Evolutionary conservation across 2,797 vertebrate species (phyloP), one percentile per base, ranked within the genome.

Genomic region (Stomatorhinus walkeri): DNA sequence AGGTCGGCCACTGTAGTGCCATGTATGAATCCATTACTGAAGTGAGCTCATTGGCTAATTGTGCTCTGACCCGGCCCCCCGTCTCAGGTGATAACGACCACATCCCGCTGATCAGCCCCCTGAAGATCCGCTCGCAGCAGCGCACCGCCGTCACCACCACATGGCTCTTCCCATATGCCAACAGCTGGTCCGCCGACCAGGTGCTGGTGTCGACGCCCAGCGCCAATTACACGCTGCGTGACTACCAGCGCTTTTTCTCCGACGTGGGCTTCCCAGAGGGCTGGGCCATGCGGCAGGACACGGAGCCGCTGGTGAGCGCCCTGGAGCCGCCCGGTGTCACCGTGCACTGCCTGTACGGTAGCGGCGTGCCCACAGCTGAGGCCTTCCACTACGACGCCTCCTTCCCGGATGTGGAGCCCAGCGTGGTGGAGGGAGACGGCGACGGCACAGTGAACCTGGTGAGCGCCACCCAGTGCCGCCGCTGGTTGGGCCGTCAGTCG

Each of bases 91-190:
- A 99, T 91, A 99, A 99, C 90, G 97, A 99, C 88, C 96, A 95
- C 87, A 99, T 99, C 92, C 97, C 97, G 0, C 96, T 99, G 76
- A 99, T 99, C 91, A 97, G 97, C 8, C 90, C 97, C 0, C 88
- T 99, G 90, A 98, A 97, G 95, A 99, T 99, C 79, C 96, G 98
- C 88, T 93, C 95, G 79, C 98, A 99, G 92, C 98, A 99, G 89
- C 96, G 98, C 4, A 95, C 97, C 0, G 98, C 98, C 0, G 96
- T 98, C 86, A 97, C 98, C 85, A 99, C 98, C 7, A 95, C 92
- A 0, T 99, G 98, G 98, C 92, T 99, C 87, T 95, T 99, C 0
- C 98, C 98, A 0, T 99, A 98, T 64, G 96, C 96, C 89, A 95
- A 96, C 91, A 93, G 96, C 0, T 99, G 98, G 98, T 94, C 97